A percentile compares a stretch with the other conserved stretches of the same genome.
Evolutionary conservation across 2,113 vertebrate genomes (phyloP).

Genomic region (Macaca nemestrina): DNA sequence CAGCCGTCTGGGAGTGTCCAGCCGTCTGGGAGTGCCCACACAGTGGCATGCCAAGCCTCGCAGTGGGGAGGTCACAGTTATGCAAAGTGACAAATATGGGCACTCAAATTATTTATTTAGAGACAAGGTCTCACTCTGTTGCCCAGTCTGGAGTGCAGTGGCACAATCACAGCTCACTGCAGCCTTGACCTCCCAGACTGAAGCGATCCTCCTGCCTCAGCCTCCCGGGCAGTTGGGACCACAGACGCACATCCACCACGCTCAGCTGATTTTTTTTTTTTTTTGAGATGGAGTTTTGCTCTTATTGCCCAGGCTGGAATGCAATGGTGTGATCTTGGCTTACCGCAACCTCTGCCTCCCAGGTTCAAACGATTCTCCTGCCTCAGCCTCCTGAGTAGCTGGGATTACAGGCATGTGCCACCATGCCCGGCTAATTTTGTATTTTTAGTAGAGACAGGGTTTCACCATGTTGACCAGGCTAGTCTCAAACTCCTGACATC

Average conservation of each 20-base stretch:
- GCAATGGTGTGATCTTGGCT: too few relatives aligned
- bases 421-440: too few relatives aligned
- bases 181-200: neutral
- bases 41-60: neutral
- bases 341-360: too few relatives aligned
- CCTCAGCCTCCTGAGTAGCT: too few relatives aligned
- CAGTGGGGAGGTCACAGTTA: neutral
- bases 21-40: neutral
- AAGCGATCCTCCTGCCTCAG: neutral
- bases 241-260: accelerated
- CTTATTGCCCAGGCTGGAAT: too few relatives aligned
- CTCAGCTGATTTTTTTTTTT: neutral
- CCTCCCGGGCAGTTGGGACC: neutral
- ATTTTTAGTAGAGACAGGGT: too few relatives aligned
- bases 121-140: neutral
- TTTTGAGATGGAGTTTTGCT: too few relatives aligned
- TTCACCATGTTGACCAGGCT: too few relatives aligned
- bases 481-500: too few relatives aligned
- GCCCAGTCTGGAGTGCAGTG: neutral
- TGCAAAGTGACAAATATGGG: neutral
- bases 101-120: neutral
- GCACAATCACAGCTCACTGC: neutral
- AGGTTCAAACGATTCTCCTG: too few relatives aligned
- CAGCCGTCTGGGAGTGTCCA: neutral
- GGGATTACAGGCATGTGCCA: too few relatives aligned